Conservation (phyloP, 2,888 invertebrate genomes). For the Pterostichus madidus region DNA sequence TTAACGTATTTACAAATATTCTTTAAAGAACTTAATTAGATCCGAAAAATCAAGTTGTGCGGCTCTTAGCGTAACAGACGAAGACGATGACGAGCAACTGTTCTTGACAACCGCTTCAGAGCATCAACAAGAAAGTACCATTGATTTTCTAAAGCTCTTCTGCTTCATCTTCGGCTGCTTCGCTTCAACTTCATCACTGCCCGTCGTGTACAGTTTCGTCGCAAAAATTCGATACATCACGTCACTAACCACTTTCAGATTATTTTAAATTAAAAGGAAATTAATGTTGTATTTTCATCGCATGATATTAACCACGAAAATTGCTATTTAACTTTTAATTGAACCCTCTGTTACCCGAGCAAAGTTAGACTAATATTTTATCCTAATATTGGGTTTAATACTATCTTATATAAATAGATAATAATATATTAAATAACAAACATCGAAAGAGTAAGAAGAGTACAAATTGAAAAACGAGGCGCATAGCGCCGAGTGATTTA, state of each 20-base stretch:
- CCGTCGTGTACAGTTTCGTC: constrained; percentile 6
- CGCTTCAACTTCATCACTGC: constrained; percentile 18
- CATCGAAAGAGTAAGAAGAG: too few relatives aligned
- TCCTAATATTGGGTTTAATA: too few relatives aligned
- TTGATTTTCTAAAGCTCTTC: constrained; percentile 42
- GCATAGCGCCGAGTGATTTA: too few relatives aligned
- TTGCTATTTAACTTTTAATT: too few relatives aligned
- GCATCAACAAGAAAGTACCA: constrained; percentile 32
- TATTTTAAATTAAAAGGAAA: too few relatives aligned
- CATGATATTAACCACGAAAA: too few relatives aligned
- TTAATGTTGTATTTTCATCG: too few relatives aligned
- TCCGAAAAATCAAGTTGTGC: constrained; percentile 28
- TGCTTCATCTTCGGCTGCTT: constrained; percentile 23
- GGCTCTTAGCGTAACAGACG: constrained; percentile 18
- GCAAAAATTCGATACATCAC: not conserved
- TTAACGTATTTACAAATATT: constrained; percentile 25
- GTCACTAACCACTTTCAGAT: not conserved
- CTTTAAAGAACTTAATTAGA: constrained; percentile 27
- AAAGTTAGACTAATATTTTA: too few relatives aligned
- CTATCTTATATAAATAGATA: too few relatives aligned
- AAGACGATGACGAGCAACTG: constrained; percentile 35
- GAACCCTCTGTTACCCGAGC: too few relatives aligned
- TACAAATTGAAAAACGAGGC: too few relatives aligned
- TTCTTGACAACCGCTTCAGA: constrained; percentile 39
- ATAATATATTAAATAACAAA: too few relatives aligned